These are phyloP conservation scores for Cylindroiulus punctatus DNA, from an alignment of 2,888 invertebrate genomes.

Conservation along the genomic window DNA sequence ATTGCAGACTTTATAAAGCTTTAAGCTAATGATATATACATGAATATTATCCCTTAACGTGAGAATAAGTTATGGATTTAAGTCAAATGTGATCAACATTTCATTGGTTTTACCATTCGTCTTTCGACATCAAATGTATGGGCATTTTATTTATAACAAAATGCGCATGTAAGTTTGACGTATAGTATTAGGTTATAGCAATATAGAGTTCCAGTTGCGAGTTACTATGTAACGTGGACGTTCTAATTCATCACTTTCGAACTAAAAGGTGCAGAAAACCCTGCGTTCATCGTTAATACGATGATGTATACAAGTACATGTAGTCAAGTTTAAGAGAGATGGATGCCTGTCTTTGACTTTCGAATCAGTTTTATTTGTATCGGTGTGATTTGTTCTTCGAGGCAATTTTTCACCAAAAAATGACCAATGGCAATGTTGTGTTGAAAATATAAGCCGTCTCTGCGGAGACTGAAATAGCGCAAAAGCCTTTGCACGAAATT, in stretches of 20 bases:
- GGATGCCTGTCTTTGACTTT: background rate
- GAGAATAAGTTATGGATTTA: no score
- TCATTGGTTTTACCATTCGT: no score
- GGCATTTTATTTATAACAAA: background rate
- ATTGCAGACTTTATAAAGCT: no score
- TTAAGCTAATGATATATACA: no score
- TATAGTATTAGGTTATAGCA: no score
- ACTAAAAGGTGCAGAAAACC: background rate
- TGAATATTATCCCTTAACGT: no score
- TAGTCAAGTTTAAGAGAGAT: background rate
- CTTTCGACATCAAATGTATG: no score
- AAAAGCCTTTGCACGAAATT: background rate
- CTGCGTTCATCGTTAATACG: background rate
- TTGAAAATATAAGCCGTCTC: background rate
- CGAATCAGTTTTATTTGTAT: constrained; percentile 22
- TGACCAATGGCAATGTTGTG: background rate
- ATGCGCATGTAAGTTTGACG: no score
- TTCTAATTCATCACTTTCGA: background rate
- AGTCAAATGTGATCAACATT: no score
- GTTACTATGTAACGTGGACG: no score
- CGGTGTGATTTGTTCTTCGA: background rate
- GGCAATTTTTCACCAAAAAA: constrained; percentile 29
- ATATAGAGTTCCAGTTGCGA: no score
- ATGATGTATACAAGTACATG: background rate
- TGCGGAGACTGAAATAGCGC: background rate